A percentile compares a stretch with the other conserved stretches of the same genome.
Conservation (phyloP, 2,113 vertebrate species). For the Struthio camelus region DNA sequence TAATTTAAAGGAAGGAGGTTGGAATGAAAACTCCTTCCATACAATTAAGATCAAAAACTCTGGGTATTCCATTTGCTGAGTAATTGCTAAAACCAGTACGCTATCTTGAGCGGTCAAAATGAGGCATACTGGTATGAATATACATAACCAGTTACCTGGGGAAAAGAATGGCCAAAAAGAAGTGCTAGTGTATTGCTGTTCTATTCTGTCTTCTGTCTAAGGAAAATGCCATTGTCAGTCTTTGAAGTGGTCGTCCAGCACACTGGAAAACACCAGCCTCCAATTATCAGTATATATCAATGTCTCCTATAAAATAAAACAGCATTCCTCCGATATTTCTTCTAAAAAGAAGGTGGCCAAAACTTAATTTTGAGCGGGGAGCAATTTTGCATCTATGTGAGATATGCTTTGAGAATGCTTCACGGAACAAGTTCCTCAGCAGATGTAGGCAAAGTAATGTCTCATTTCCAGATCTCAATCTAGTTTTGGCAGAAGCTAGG, state of each 20-base stretch:
- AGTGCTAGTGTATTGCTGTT: not conserved
- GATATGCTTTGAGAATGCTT: not conserved
- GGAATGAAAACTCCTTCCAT: not conserved
- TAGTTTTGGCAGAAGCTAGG: conserved; percentile 36
- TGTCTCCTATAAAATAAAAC: not conserved
- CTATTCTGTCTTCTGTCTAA: not conserved
- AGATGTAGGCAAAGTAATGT: conserved; percentile 1
- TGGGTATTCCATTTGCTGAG: not conserved
- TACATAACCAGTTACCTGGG: not conserved
- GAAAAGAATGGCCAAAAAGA: not conserved
- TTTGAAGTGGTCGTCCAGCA: not conserved
- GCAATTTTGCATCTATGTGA: conserved; percentile 23
- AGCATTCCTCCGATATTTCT: not conserved
- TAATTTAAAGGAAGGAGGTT: not conserved
- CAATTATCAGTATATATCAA: not conserved
- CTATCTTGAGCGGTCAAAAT: not conserved
- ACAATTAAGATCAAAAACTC: not conserved
- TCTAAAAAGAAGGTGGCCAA: not conserved
- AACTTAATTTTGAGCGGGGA: not conserved
- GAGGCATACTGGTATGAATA: not conserved
- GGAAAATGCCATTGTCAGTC: not conserved
- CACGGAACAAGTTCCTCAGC: conserved; percentile 51
- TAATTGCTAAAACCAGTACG: not conserved
- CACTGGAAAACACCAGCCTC: not conserved
- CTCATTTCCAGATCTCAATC: conserved; percentile 33